Evolutionary conservation across 2,888 invertebrate genomes (phyloP).

Genomic region (Galeopsomyia nigrocyanea): DNA sequence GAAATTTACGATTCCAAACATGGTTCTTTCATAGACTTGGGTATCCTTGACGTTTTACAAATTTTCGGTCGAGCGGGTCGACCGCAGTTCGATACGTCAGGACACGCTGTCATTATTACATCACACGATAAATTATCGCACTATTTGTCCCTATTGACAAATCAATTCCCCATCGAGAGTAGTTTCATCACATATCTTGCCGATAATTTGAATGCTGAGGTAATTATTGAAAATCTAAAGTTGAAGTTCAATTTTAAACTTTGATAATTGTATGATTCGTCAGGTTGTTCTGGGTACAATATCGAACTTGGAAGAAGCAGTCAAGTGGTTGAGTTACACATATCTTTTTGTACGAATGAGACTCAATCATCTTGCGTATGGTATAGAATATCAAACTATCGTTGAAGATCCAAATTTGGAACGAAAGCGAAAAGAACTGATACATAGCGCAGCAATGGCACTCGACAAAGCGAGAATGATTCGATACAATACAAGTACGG

Average conservation of each 20-base stretch:
- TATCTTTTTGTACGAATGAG: conserved; percentile 95
- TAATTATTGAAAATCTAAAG: conserved; percentile 61
- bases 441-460: conserved; percentile 84
- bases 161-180: conserved; percentile 98
- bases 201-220: conserved; percentile 98
- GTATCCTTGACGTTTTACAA: conserved; percentile 96
- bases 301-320: conserved; percentile 94
- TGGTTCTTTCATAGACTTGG: conserved; percentile 93
- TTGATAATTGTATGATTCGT: conserved; percentile 6
- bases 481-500: conserved; percentile 87
- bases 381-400: conserved; percentile 74
- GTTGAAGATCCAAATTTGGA: conserved; percentile 86
- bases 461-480: conserved; percentile 96
- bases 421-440: conserved; percentile 81
- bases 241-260: conserved; percentile 11
- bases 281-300: conserved; percentile 89
- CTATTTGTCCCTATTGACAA: conserved; percentile 93
- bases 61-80: conserved; percentile 99
- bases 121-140: conserved; percentile 91
- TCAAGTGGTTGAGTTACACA: conserved; percentile 98
- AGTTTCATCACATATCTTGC: conserved; percentile 92
- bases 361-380: conserved; percentile 88
- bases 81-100: conserved; percentile 96
- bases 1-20: conserved; percentile 97
- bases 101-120: conserved; percentile 96